These are phyloP conservation scores for Saccostrea glomerata DNA, from an alignment of 1,140 invertebrate species.

Conservation along the genomic window DNA sequence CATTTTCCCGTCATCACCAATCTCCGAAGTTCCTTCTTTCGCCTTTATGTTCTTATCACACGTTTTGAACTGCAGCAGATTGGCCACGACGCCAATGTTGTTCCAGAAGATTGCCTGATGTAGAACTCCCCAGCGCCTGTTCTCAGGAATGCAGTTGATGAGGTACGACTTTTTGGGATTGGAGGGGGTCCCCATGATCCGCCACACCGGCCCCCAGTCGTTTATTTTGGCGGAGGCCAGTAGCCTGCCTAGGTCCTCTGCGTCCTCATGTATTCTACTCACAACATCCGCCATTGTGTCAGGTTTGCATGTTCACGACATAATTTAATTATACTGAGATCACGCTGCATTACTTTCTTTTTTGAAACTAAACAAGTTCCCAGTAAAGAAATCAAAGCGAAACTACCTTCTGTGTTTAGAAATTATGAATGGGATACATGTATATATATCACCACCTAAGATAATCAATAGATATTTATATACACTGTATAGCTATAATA, in stretches of 20 bases:
- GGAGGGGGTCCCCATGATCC: slow-evolving; percentile 10
- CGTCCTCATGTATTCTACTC: slow-evolving; percentile 23
- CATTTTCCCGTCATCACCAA: slow-evolving; percentile 10
- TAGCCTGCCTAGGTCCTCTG: not conserved
- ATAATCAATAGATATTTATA: not conserved
- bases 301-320: not conserved
- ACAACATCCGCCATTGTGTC: not conserved
- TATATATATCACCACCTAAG: slow-evolving; percentile 1
- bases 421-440: not conserved
- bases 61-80: slow-evolving; percentile 19
- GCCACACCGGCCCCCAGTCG: slow-evolving; percentile 33
- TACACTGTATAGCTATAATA: too few species aligned
- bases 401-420: not conserved
- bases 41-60: slow-evolving; percentile 41
- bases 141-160: slow-evolving; percentile 48
- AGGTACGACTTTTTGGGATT: slow-evolving; percentile 41
- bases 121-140: slow-evolving; percentile 44
- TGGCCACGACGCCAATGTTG: slow-evolving; percentile 19
- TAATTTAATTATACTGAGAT: not conserved
- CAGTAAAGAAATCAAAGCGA: not conserved
- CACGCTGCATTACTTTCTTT: not conserved
- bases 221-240: slow-evolving; percentile 29
- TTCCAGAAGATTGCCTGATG: slow-evolving; percentile 49
- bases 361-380: not conserved
- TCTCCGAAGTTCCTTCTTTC: slow-evolving; percentile 44